Percentiles rank a stretch among this genome's conserved stretches.
Evolutionary conservation across 1,140 invertebrate species (phyloP).

Genomic region (Acromyrmex charruanus): DNA sequence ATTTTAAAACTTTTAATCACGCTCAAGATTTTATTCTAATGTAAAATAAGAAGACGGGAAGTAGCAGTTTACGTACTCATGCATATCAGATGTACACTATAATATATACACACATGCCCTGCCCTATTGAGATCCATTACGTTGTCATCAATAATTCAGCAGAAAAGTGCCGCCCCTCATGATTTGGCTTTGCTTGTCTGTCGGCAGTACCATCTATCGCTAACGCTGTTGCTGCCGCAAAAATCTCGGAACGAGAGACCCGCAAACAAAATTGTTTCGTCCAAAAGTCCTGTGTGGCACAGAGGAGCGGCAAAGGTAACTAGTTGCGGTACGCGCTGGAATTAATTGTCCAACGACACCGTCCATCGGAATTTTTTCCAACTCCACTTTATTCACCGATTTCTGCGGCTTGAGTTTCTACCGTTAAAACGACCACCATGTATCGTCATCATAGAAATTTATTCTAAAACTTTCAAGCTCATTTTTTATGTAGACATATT

Average conservation of each 20-base stretch:
- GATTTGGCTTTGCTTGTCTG: slow-evolving; percentile 61
- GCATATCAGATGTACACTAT: slow-evolving; percentile 62
- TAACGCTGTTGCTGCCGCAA: slow-evolving; percentile 5
- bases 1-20: slow-evolving; percentile 33
- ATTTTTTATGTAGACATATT: background rate
- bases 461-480: background rate
- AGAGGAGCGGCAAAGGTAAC: background rate
- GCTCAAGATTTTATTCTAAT: background rate
- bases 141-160: slow-evolving; percentile 77
- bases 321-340: slow-evolving; percentile 46
- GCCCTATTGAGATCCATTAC: slow-evolving; percentile 75
- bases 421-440: slow-evolving; percentile 1
- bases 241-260: slow-evolving; percentile 68
- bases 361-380: slow-evolving; percentile 48
- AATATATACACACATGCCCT: slow-evolving; percentile 12
- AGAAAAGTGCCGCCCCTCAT: slow-evolving; percentile 69
- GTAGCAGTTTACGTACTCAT: slow-evolving; percentile 36
- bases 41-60: slow-evolving; percentile 36
- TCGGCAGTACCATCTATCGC: slow-evolving; percentile 22
- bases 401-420: slow-evolving; percentile 1
- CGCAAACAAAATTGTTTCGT: slow-evolving; percentile 70
- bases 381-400: slow-evolving; percentile 40
- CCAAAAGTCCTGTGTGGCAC: slow-evolving; percentile 41
- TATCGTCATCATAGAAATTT: slow-evolving; percentile 5
- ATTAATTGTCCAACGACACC: slow-evolving; percentile 68